Conservation (phyloP, 2,888 invertebrate genomes). For the Cactoblastis cactorum region DNA sequence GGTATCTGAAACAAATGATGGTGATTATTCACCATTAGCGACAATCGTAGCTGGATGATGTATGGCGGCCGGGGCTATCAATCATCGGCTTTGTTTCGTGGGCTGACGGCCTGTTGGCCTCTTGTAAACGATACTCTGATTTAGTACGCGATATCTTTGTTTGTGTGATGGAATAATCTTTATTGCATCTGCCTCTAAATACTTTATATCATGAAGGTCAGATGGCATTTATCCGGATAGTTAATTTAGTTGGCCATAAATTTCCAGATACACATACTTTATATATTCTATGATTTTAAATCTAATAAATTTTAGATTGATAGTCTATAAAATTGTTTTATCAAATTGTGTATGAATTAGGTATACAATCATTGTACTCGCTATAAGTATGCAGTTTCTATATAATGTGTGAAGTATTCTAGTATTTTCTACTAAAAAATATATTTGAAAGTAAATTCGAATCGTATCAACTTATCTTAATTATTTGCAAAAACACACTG, state of each 20-base stretch:
- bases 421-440: too few species aligned
- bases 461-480: too few species aligned
- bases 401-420: too few species aligned
- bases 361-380: too few species aligned
- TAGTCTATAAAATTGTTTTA: too few species aligned
- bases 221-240: not conserved
- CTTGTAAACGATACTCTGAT: slow-evolving; percentile 21
- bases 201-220: not conserved
- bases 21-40: slow-evolving; percentile 64
- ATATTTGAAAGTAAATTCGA: too few species aligned
- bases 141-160: slow-evolving; percentile 12
- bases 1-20: slow-evolving; percentile 48
- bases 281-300: too few species aligned
- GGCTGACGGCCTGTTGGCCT: slow-evolving; percentile 25
- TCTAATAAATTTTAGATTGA: too few species aligned
- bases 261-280: not conserved
- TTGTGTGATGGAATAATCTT: slow-evolving; percentile 11
- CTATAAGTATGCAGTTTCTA: too few species aligned
- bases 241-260: not conserved
- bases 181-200: slow-evolving; percentile 11
- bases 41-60: slow-evolving; percentile 43
- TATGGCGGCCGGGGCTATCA: slow-evolving; percentile 40
- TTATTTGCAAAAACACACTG: too few species aligned
- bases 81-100: slow-evolving; percentile 43
- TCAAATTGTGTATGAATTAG: too few species aligned